These are phyloP conservation scores for Dynastes grantii DNA, from an alignment of 2,888 invertebrate species.

Conservation along the genomic window DNA sequence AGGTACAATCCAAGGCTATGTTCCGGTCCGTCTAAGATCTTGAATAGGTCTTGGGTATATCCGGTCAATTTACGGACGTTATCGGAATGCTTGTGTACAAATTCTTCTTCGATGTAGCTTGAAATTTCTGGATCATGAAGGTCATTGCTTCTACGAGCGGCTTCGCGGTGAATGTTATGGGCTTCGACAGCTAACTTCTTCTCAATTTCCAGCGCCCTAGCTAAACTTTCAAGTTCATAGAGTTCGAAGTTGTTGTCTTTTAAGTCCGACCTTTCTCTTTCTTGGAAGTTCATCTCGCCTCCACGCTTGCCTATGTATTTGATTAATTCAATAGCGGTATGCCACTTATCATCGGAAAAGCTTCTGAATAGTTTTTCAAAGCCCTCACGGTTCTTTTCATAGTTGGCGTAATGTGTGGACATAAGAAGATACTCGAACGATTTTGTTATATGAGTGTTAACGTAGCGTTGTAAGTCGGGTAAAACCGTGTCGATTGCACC, in stretches of 20 bases:
- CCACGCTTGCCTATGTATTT: conserved; percentile 86
- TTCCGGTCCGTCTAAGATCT: conserved; percentile 76
- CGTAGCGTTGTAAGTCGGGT: conserved; percentile 73
- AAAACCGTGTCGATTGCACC: conserved; percentile 74
- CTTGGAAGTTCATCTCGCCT: conserved; percentile 74
- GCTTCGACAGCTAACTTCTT: conserved; percentile 81
- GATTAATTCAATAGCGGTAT: conserved; percentile 82
- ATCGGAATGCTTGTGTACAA: conserved; percentile 80
- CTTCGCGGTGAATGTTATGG: conserved; percentile 78
- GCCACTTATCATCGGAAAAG: conserved; percentile 84
- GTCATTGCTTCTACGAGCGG: conserved; percentile 73
- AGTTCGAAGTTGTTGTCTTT: conserved; percentile 73
- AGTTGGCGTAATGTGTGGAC: conserved; percentile 84
- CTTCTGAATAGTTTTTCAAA: conserved; percentile 83
- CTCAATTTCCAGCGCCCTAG: conserved; percentile 83
- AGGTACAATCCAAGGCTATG: conserved; percentile 80
- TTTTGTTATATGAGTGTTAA: conserved; percentile 78
- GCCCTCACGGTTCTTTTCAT: conserved; percentile 82
- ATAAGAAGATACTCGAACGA: conserved; percentile 85
- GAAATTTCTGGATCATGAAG: conserved; percentile 81
- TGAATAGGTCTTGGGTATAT: conserved; percentile 81
- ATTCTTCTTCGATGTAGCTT: conserved; percentile 85
- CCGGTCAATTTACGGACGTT: conserved; percentile 82
- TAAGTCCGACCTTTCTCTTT: conserved; percentile 64
- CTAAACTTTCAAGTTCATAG: conserved; percentile 81